Base-by-base conservation (phyloP, 2,888 invertebrate species). In the Dyspetes luteomarginatus region DNA sequence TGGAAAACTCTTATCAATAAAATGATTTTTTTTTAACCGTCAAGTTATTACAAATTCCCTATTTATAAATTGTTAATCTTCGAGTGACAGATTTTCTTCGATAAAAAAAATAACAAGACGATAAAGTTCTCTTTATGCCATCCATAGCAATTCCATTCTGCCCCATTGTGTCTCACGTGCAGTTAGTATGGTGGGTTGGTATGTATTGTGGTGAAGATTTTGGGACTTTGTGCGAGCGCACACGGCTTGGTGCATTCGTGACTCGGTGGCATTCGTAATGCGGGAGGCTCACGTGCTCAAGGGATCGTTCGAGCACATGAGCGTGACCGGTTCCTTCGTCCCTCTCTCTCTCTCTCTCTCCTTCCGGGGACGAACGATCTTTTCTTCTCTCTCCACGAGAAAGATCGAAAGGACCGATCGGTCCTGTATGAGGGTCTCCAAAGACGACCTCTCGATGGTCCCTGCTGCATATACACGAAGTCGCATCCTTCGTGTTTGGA, bases 311-410 rank as follows among this genome's bases (percentile, higher is more conserved):
- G n/a, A 30, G 74, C 81, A 78, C 80, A 74, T 74, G 81, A 87
- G 88, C 87, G 88, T 90, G 90, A 90, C 90, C 90, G 90, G 90
- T 90, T 90, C 88, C 9, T 48, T 74, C n/a, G n/a, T n/a, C n/a
- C n/a, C 45, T 4, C 5, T 56, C 15, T 30, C 41, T 45, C 60
- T 15, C 45, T 43, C 36, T 68, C n/a, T 45, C 24, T 52, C 7
- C 19, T 55, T 30, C 45, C 19, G 12, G 28, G 28, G 65, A 28
- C 4, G 36, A 48, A 15, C 5, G 17, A n/a, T 36, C 48, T 48
- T n/a, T 4, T 17, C 4, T 26, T 50, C 36, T 50, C 50, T 50
- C 26, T 36, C n/a, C 58, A 19, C 12, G 9, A 7, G 30, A n/a
- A 15, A 80, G 79, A 80, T 75, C 79, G 75, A 60, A n/a, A 64